Conservation (phyloP, 2,888 invertebrate genomes). For the Drosophila trichaetosa region DNA sequence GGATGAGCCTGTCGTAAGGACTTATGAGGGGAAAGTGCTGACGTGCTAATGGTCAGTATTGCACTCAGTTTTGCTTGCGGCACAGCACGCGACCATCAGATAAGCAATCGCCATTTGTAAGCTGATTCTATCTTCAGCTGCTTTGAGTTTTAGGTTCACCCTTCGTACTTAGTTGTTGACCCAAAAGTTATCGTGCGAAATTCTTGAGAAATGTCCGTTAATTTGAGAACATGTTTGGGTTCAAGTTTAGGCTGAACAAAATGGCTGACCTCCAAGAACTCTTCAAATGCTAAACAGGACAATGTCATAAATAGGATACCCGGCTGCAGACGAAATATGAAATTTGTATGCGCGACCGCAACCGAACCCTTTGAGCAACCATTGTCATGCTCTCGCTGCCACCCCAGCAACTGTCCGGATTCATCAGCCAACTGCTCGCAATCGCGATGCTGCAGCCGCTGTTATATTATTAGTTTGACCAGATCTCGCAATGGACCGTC, state of each 20-base stretch:
- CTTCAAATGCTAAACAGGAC: slow-evolving; percentile 22
- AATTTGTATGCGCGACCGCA: slow-evolving; percentile 77
- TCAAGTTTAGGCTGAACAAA: slow-evolving; percentile 45
- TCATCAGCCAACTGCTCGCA: slow-evolving; percentile 10
- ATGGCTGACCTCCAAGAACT: slow-evolving; percentile 69
- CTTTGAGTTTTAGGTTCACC: not conserved
- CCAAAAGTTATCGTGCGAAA: slow-evolving; percentile 7
- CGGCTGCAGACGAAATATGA: slow-evolving; percentile 45
- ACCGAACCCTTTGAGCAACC: slow-evolving; percentile 67
- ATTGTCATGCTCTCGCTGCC: slow-evolving; percentile 58
- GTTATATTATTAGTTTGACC: slow-evolving; percentile 65
- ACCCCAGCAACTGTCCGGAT: slow-evolving; percentile 60
- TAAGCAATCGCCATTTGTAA: slow-evolving; percentile 19
- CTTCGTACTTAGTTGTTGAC: not conserved
- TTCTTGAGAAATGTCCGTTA: slow-evolving; percentile 78
- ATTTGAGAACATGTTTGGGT: slow-evolving; percentile 68
- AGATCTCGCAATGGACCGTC: slow-evolving; percentile 75
- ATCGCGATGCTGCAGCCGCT: slow-evolving; percentile 37
- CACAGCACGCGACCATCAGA: slow-evolving; percentile 17
- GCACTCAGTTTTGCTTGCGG: slow-evolving; percentile 16
- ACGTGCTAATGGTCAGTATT: slow-evolving; percentile 45
- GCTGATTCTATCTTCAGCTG: slow-evolving; percentile 4
- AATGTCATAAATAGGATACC: slow-evolving; percentile 21
- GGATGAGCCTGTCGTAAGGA: not conserved
- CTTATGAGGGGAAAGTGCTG: slow-evolving; percentile 10